Evolutionary conservation across 2,888 invertebrate species (phyloP).

Genomic region (Oxytorus armatus): DNA sequence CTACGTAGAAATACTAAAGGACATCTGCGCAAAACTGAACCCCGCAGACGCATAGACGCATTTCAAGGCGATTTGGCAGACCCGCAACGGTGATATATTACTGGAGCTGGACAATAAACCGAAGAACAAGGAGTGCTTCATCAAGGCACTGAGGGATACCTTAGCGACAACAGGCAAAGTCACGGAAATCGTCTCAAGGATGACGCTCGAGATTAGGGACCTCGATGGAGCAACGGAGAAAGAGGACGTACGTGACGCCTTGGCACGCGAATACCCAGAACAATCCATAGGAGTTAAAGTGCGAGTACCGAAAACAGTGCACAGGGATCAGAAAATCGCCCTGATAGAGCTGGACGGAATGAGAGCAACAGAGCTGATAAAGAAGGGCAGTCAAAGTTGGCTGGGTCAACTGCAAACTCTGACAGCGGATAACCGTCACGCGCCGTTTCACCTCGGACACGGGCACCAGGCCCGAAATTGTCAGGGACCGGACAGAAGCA

Average conservation of each 20-base stretch:
- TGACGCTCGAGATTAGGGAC: slow-evolving; percentile 54
- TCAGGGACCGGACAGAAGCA: slow-evolving; percentile 61
- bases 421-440: slow-evolving; percentile 5
- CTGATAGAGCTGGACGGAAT: not conserved
- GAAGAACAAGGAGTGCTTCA: slow-evolving; percentile 3
- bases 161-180: slow-evolving; percentile 21
- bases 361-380: not conserved
- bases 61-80: slow-evolving; percentile 39
- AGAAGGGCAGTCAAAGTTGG: slow-evolving; percentile 4
- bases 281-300: slow-evolving; percentile 24
- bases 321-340: slow-evolving; percentile 19
- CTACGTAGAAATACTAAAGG: slow-evolving; percentile 36
- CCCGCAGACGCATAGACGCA: slow-evolving; percentile 20
- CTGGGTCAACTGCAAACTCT: slow-evolving; percentile 8
- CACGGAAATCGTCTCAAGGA: slow-evolving; percentile 7
- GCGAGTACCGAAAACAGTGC: slow-evolving; percentile 35
- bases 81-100: slow-evolving; percentile 38
- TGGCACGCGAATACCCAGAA: not conserved
- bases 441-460: slow-evolving; percentile 50
- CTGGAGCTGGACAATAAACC: too few relatives aligned
- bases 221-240: slow-evolving; percentile 43
- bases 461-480: slow-evolving; percentile 48
- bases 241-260: slow-evolving; percentile 49
- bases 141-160: slow-evolving; percentile 11
- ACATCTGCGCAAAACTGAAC: slow-evolving; percentile 27